These are phyloP conservation scores for Pygocentrus nattereri DNA, from an alignment of 2,797 vertebrate genomes.

Conservation along the genomic window DNA sequence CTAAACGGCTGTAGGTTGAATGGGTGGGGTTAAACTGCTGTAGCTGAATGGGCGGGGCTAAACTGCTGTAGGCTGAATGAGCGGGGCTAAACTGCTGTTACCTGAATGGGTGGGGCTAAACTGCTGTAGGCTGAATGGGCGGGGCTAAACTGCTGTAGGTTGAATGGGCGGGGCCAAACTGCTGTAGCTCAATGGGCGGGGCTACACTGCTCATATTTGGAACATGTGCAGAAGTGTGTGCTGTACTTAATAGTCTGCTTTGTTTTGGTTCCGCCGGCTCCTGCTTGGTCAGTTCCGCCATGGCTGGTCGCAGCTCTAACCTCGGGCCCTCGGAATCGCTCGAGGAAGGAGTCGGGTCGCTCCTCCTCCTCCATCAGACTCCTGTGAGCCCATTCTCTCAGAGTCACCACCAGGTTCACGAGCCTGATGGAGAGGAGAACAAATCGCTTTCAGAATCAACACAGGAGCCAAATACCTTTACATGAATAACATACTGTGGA, in stretches of 20 bases:
- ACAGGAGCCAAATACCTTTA: too few relatives aligned
- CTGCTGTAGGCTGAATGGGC: too few relatives aligned
- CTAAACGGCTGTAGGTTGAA: too few relatives aligned
- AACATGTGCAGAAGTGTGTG: background rate
- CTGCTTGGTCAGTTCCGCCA: constrained; percentile 70
- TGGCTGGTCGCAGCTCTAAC: constrained; percentile 74
- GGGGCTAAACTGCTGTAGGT: too few relatives aligned
- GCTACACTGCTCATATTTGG: background rate
- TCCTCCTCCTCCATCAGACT: constrained; percentile 84
- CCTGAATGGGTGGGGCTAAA: too few relatives aligned
- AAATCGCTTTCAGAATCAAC: background rate
- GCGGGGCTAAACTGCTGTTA: too few relatives aligned
- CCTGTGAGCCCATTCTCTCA: constrained; percentile 91
- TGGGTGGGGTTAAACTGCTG: too few relatives aligned
- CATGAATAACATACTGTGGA: too few relatives aligned
- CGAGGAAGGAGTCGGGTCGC: constrained; percentile 90
- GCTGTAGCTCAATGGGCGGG: too few relatives aligned
- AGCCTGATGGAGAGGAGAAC: constrained; percentile 75
- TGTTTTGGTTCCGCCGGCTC: constrained; percentile 59
- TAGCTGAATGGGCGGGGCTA: too few relatives aligned
- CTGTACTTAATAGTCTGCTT: constrained; percentile 55
- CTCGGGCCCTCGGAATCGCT: constrained; percentile 89
- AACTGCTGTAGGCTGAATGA: too few relatives aligned
- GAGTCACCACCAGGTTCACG: constrained; percentile 83
- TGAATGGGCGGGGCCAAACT: too few relatives aligned